phyloP scores from a whole-genome alignment of 2,797 vertebrate species.

The Hydrophis major region DNA sequence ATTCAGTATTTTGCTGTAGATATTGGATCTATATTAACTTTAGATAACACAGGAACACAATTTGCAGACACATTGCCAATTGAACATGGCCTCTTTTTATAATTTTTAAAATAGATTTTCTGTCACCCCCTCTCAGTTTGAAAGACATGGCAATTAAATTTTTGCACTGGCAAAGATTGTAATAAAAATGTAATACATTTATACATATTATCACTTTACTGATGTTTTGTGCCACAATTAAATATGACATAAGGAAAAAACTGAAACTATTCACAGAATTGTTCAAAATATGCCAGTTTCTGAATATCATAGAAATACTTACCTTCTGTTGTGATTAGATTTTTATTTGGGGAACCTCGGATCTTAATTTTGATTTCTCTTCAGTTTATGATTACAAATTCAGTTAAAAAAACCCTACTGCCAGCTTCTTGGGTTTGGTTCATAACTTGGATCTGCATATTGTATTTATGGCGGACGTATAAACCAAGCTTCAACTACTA shows the following conservation, averaged over 20 bases:
- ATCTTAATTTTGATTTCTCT: not conserved
- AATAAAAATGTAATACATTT: constrained; percentile 36
- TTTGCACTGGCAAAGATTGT: constrained; percentile 3
- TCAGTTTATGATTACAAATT: not conserved
- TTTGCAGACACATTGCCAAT: constrained; percentile 30
- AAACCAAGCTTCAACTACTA: not conserved
- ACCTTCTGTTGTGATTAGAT: not conserved
- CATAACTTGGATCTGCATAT: not conserved
- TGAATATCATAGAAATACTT: not conserved
- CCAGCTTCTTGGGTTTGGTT: not conserved
- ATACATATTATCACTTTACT: not conserved
- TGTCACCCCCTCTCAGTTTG: not conserved
- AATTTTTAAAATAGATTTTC: constrained; percentile 3
- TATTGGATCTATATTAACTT: not conserved
- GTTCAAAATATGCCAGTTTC: not conserved
- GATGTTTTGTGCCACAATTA: constrained; percentile 18
- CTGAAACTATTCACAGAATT: constrained; percentile 6
- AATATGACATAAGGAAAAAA: constrained; percentile 31
- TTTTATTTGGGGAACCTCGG: not conserved
- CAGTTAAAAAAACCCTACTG: not conserved
- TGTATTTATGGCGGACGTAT: not conserved
- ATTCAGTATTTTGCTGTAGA: not conserved
- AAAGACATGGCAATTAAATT: constrained; percentile 34
- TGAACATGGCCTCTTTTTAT: not conserved
- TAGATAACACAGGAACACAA: constrained; percentile 8